Evolutionary conservation across 1,140 invertebrate species (phyloP), one percentile per base, ranked within the genome.

Genomic region (Aphaenogaster rudis): DNA sequence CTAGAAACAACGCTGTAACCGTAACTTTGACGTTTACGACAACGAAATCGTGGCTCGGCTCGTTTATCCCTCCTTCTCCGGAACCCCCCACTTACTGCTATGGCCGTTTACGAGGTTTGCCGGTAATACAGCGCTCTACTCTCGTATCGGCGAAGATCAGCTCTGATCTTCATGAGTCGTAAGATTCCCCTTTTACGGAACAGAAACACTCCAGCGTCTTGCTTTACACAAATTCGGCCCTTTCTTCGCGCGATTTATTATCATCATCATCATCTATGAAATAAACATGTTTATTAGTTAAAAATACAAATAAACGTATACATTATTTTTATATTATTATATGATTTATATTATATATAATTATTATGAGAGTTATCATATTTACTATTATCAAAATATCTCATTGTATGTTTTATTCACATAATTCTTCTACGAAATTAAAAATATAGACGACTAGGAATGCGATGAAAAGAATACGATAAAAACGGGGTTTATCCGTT

Each of bases 11-110:
- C 94, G 92, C 94, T 94, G 95, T 95, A 95, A 95, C 94, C 95
- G 95, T 95, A 95, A 95, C 94, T 94, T 94, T 95, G 95, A 95
- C 95, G 95, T 95, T 95, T 95, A 95, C 95, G 95, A 95, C 93
- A 93, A 95, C 95, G 94, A 95, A 95, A 95, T 95, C 95, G 95
- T 94, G 94, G 95, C 94, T 95, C 88, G 92, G 94, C 94, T 95
- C 95, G 95, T 95, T 95, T 95, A 93, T 91, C 92, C 90, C 88
- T 76, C 89, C 88, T 79, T 39, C 64, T 79, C 86, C 33, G 90
- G 86, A 84, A 82, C 87, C 86, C 86, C 87, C 88, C 81, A 66
- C 88, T 91, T 78, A 50, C 88, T 52, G 80, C 86, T 89, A 91
- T 88, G 76, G 88, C 86, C 88, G 85, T 86, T 78, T 77, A 61